Base-by-base conservation (phyloP, 1,140 invertebrate genomes). In the Octopus sinensis region DNA sequence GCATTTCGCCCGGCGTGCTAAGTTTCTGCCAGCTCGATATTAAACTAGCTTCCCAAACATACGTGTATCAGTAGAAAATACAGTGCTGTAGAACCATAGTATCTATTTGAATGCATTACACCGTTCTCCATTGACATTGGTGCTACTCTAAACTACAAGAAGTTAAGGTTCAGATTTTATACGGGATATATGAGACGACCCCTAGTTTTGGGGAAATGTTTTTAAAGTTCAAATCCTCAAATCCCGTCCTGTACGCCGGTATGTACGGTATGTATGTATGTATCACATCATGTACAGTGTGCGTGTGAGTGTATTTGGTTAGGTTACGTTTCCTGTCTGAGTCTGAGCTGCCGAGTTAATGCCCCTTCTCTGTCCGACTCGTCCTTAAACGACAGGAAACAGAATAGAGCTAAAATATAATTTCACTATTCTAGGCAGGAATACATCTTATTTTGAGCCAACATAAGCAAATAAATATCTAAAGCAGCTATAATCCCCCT, bases 121-220 rank as follows among this genome's bases (percentile, higher is more conserved):
- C 12, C 3, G 62, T n/a, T 68, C 62, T 68, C 62, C 62, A 68
- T 13, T n/a, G n/a, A 12, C 62, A 12, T 13, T 68, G 62, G 3
- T 68, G n/a, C 12, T 3, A 68, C 12, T 68, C 62, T 68, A 68
- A 12, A 68, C 62, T n/a, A 68, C n/a, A 68, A n/a, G 62, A 68
- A 13, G 30, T 68, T 68, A 68, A 68, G 62, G 62, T 68, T 68
- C 62, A 68, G n/a, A 68, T 68, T 68, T 68, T 68, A 68, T 68
- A 68, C 62, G 12, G 12, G 62, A 68, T n/a, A 68, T 68, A 13
- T 68, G 3, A 68, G 62, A 2, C 62, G 62, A 68, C 62, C 62
- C 62, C 62, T 1, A 13, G n/a, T 13, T n/a, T 68, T 68, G 2
- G 62, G n/a, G 62, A n/a, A n/a, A 68, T 13, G 12, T 68, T 68